Evolutionary conservation across 2,797 vertebrate genomes (phyloP).

Genomic region (Astyanax mexicanus): DNA sequence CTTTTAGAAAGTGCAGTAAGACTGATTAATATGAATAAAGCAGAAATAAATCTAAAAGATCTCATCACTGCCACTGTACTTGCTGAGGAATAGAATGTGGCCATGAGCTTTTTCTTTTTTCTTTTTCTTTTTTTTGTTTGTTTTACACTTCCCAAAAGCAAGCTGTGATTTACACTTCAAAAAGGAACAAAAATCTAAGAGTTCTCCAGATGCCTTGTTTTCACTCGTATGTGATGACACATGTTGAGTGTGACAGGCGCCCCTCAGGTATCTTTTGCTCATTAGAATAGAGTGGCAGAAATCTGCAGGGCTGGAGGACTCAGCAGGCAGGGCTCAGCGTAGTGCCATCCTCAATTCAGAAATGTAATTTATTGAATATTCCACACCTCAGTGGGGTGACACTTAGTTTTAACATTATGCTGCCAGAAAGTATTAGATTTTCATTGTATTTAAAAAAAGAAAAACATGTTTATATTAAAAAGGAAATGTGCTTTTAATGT

Average conservation of each 20-base stretch:
- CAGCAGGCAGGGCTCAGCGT: background rate
- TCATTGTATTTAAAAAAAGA: too few species aligned
- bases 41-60: background rate
- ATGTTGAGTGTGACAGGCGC: constrained; percentile 23
- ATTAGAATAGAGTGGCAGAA: constrained; percentile 16
- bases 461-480: too few species aligned
- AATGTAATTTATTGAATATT: constrained; percentile 8
- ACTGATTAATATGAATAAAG: background rate
- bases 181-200: constrained; percentile 23
- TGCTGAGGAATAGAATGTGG: background rate
- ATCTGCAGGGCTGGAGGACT: constrained; percentile 27
- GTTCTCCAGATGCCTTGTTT: constrained; percentile 30
- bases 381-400: background rate
- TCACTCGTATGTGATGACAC: constrained; percentile 13
- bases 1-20: too few species aligned
- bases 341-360: background rate
- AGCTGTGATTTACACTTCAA: constrained; percentile 35
- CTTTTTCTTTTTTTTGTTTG: background rate
- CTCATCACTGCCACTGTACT: background rate
- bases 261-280: constrained; percentile 6
- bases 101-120: background rate
- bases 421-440: background rate
- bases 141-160: background rate
- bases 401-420: background rate
- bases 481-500: too few species aligned